Conservation (phyloP, 2,888 invertebrate species). For the Hemithea aestivaria region DNA sequence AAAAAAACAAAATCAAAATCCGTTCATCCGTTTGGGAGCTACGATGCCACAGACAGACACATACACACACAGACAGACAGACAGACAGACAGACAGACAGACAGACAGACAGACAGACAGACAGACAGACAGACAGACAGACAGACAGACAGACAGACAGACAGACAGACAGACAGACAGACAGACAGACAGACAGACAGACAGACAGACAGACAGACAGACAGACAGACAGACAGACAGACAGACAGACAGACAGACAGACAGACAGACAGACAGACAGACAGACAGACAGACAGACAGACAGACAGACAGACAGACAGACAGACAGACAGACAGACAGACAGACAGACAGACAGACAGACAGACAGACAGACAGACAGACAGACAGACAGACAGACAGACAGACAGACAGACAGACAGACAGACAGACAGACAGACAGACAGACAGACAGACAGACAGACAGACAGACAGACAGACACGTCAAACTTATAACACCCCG, state of each 20-base stretch:
- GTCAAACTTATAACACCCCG: no score
- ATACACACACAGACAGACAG: background rate
- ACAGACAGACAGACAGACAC: no score
- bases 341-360: background rate
- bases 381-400: background rate
- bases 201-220: background rate
- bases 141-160: background rate
- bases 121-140: background rate
- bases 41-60: background rate
- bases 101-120: background rate
- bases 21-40: no score
- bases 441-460: background rate
- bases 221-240: background rate
- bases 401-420: background rate
- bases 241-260: background rate
- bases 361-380: background rate
- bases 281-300: background rate
- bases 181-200: background rate
- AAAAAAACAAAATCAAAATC: no score
- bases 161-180: background rate
- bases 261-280: background rate
- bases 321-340: background rate
- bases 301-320: conserved; percentile 1
- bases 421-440: background rate
- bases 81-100: background rate